phyloP scores from a whole-genome alignment of 2,888 invertebrate genomes.

The Tenodera sinensis region DNA sequence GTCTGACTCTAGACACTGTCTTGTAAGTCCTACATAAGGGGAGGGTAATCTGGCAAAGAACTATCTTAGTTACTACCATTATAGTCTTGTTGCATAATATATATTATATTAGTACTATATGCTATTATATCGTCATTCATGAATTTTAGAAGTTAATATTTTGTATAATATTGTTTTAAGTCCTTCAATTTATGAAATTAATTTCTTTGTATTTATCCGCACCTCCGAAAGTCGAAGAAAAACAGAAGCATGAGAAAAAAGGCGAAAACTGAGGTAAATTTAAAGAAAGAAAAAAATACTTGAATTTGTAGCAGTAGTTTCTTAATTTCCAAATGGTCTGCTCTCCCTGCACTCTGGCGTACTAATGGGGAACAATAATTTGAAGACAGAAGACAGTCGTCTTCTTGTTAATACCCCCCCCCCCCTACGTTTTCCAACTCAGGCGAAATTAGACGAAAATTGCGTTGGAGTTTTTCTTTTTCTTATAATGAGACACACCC shows the following conservation, averaged over 20 bases:
- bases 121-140: too few relatives aligned
- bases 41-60: too few relatives aligned
- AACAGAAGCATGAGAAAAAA: neutral
- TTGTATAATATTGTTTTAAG: too few relatives aligned
- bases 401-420: neutral
- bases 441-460: conserved; percentile 9
- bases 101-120: too few relatives aligned
- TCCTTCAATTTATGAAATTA: too few relatives aligned
- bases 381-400: neutral
- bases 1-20: too few relatives aligned
- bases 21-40: too few relatives aligned
- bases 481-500: conserved; percentile 19
- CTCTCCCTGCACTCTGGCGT: neutral
- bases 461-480: conserved; percentile 16
- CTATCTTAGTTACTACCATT: too few relatives aligned
- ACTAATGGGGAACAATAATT: conserved; percentile 12
- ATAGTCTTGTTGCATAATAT: too few relatives aligned
- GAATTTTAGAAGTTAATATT: too few relatives aligned
- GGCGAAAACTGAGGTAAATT: neutral
- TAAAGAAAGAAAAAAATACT: neutral
- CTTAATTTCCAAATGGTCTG: neutral
- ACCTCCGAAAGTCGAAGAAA: neutral
- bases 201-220: neutral
- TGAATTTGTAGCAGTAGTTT: neutral
- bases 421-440: neutral